A percentile compares a stretch with the other conserved stretches of the same genome.
phyloP scores from a whole-genome alignment of 2,888 invertebrate species.

The Drosophila ezoana region DNA sequence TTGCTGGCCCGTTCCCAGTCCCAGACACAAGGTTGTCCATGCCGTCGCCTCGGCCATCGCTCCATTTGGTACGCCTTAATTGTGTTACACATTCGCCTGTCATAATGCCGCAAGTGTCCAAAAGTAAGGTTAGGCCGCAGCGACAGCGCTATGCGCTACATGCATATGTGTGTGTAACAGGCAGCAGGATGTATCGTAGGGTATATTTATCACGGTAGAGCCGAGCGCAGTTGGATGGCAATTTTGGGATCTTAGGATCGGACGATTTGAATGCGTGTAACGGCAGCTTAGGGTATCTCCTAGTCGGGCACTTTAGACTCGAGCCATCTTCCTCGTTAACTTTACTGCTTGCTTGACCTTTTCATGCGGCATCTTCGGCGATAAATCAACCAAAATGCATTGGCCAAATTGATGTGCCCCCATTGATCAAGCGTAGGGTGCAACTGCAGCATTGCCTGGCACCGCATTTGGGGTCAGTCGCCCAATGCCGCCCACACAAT shows the following conservation, averaged over 20 bases:
- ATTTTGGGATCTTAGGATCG: no score
- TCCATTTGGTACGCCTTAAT: conserved; percentile 46
- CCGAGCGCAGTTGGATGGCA: no score
- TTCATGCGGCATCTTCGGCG: not conserved
- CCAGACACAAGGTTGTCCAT: not conserved
- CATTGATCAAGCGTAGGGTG: conserved; percentile 10
- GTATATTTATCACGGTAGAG: no score
- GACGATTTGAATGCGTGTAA: no score
- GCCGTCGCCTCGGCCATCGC: conserved; percentile 5
- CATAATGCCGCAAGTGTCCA: conserved; percentile 41
- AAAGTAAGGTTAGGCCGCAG: conserved; percentile 3
- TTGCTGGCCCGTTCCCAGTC: not conserved
- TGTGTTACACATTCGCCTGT: conserved; percentile 56
- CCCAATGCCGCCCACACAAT: conserved; percentile 23
- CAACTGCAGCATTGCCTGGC: conserved; percentile 14
- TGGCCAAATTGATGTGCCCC: not conserved
- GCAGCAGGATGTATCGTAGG: not conserved
- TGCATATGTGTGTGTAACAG: not conserved
- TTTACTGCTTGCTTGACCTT: no score
- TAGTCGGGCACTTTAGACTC: not conserved
- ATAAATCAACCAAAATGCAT: no score
- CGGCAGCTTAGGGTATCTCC: not conserved
- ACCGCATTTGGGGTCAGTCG: conserved; percentile 6
- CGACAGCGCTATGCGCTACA: conserved; percentile 6
- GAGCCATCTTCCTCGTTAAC: no score